phyloP scores from a whole-genome alignment of 2,888 invertebrate species.

The Orchesella flavescens region DNA sequence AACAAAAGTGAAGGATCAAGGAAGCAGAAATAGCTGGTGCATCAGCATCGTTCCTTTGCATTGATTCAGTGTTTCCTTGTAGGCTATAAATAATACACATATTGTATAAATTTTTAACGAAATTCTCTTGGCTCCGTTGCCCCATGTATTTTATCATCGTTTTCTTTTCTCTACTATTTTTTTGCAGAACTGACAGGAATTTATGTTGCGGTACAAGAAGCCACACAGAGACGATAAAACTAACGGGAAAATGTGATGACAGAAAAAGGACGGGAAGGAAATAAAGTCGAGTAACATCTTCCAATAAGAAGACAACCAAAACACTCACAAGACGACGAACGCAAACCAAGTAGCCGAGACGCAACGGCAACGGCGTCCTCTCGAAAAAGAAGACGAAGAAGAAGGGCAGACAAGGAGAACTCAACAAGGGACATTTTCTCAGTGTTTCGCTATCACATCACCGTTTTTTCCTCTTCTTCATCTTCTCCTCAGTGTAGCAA shows the following conservation, averaged over 20 bases:
- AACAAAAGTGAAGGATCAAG: conserved; percentile 8
- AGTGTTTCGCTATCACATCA: not conserved
- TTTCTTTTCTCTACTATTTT: conserved; percentile 22
- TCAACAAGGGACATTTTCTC: conserved; percentile 14
- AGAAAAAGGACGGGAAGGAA: conserved; percentile 61
- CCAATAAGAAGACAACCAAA: conserved; percentile 22
- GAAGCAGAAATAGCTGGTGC: conserved; percentile 23
- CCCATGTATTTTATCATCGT: conserved; percentile 20
- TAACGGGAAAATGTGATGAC: conserved; percentile 65
- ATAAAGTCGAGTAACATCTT: conserved; percentile 52
- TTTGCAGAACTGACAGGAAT: conserved; percentile 61
- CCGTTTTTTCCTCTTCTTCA: not conserved
- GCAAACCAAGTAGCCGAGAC: not conserved
- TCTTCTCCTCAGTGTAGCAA: conserved; percentile 19
- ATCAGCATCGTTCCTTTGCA: conserved; percentile 16
- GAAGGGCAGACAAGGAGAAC: conserved; percentile 9
- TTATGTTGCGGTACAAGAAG: conserved; percentile 66
- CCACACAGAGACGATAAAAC: conserved; percentile 58
- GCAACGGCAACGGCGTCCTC: not conserved
- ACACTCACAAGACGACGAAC: conserved; percentile 4
- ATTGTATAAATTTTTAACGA: conserved; percentile 54
- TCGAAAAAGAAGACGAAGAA: conserved; percentile 7
- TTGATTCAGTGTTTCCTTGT: conserved; percentile 38
- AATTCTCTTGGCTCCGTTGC: conserved; percentile 35
- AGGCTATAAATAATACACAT: conserved; percentile 52